phyloP scores from a whole-genome alignment of 2,888 invertebrate species.

The Lithophane leautieri region DNA sequence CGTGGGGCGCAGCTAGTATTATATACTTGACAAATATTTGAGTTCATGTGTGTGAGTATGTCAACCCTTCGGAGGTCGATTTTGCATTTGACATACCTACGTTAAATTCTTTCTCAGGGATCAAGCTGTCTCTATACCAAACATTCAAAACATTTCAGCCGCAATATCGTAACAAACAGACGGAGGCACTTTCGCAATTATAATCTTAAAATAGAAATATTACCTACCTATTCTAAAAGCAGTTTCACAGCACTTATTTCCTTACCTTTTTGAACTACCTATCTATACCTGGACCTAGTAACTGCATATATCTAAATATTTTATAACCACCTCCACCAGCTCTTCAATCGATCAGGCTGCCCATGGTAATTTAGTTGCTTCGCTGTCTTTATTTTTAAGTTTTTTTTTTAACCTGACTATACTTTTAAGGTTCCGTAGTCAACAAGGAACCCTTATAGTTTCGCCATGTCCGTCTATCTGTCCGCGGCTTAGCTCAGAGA shows the following conservation, averaged over 20 bases:
- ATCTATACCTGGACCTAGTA: background rate
- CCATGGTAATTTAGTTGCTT: slow-evolving; percentile 6
- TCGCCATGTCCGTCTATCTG: too few species aligned
- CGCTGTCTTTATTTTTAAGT: slow-evolving; percentile 1
- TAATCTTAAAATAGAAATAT: background rate
- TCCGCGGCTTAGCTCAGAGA: too few species aligned
- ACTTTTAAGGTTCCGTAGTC: too few species aligned
- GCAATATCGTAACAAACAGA: background rate
- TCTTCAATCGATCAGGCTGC: slow-evolving; percentile 15
- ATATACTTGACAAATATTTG: background rate
- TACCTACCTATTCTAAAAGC: background rate
- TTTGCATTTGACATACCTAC: background rate
- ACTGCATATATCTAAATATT: slow-evolving; percentile 41
- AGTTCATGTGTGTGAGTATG: background rate
- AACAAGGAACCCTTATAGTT: too few species aligned
- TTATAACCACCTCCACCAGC: background rate
- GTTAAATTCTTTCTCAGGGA: background rate
- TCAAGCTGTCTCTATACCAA: background rate
- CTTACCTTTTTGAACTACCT: background rate
- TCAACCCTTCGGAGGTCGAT: background rate
- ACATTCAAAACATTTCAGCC: background rate
- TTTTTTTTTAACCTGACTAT: too few species aligned
- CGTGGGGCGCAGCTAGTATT: too few species aligned
- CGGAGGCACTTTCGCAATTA: background rate
- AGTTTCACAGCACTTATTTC: background rate